Conservation (phyloP, 2,797 vertebrate genomes). For the Eidolon dupreanum region DNA sequence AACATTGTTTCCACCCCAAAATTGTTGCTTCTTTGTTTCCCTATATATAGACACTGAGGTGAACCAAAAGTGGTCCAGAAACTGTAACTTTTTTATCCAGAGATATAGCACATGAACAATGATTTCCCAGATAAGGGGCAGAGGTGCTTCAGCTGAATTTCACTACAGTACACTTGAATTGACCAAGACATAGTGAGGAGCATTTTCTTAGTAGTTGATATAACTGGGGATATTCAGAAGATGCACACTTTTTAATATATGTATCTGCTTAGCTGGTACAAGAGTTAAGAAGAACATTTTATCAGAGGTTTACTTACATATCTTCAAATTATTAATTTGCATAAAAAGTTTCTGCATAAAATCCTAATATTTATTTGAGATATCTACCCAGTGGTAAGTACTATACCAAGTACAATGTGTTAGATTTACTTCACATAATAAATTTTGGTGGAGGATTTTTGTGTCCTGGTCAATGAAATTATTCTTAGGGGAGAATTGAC, state of each 20-base stretch:
- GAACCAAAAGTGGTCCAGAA: neutral
- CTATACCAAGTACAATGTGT: neutral
- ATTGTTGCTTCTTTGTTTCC: neutral
- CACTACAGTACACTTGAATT: neutral
- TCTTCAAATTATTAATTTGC: neutral
- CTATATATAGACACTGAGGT: neutral
- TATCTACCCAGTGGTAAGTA: neutral
- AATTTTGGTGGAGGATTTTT: neutral
- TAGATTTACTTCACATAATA: neutral
- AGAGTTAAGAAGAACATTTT: neutral
- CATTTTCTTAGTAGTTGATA: neutral
- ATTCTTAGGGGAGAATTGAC: neutral
- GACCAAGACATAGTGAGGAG: neutral
- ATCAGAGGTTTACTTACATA: neutral
- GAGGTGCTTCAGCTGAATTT: neutral
- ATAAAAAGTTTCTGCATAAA: neutral
- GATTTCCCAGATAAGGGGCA: neutral
- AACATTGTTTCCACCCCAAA: neutral
- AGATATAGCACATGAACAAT: rapidly evolving
- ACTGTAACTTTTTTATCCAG: neutral
- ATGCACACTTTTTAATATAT: neutral
- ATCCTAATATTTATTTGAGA: neutral
- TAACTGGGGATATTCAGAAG: neutral
- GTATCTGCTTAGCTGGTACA: neutral
- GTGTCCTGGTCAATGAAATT: neutral